A percentile compares a stretch with the other conserved stretches of the same genome.
Conservation (phyloP, 2,888 invertebrate species). For the Diarsia mendica region DNA sequence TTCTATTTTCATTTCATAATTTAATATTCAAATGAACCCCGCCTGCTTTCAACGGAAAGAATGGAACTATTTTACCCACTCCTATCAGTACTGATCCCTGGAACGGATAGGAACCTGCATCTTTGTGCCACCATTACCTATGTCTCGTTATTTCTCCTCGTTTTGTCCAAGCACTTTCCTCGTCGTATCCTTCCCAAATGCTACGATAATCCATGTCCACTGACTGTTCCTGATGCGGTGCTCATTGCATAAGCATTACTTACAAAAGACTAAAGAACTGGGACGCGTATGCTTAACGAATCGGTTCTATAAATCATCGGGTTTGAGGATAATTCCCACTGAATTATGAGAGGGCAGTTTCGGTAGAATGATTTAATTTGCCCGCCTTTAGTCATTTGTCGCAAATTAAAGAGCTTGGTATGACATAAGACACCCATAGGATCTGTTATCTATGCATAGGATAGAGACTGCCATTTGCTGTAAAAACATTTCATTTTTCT, state of each 20-base stretch:
- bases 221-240: conserved; percentile 28
- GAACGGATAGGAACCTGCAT: too few relatives aligned
- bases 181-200: too few relatives aligned
- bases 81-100: too few relatives aligned
- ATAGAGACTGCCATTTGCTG: neutral
- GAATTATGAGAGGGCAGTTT: neutral
- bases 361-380: neutral
- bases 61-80: too few relatives aligned
- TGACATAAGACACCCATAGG: neutral
- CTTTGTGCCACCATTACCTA: too few relatives aligned
- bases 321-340: conserved; percentile 24
- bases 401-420: neutral
- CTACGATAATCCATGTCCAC: conserved; percentile 25
- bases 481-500: neutral
- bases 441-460: too few relatives aligned
- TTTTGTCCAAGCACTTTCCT: neutral
- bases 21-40: too few relatives aligned
- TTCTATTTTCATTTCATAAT: too few relatives aligned
- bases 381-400: neutral
- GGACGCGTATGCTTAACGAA: conserved; percentile 57
- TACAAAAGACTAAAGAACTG: conserved; percentile 56
- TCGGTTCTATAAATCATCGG: conserved; percentile 20
- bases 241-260: conserved; percentile 46
- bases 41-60: too few relatives aligned
- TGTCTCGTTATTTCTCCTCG: neutral